A percentile compares a stretch with the other conserved stretches of the same genome.
Evolutionary conservation across 2,797 vertebrate genomes (phyloP).

Genomic region (Rallus crepitans): DNA sequence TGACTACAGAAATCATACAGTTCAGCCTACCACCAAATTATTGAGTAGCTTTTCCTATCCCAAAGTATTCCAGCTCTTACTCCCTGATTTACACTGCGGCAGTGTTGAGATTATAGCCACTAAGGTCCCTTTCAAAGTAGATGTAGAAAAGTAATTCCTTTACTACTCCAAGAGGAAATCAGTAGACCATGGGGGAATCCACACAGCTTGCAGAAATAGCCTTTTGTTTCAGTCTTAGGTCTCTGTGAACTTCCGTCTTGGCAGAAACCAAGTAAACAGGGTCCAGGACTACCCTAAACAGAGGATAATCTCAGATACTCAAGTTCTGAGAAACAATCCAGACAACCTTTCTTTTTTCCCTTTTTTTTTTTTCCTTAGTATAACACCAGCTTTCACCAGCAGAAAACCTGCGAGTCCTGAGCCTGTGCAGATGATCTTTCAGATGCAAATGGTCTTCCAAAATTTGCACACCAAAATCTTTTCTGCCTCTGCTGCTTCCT

Average conservation of each 20-base stretch:
- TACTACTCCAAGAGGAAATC: not conserved
- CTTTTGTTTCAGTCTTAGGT: not conserved
- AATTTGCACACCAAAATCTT: slow-evolving; percentile 48
- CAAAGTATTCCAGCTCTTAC: not conserved
- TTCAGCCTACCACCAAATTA: not conserved
- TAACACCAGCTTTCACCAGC: not conserved
- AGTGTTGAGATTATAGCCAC: not conserved
- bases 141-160: not conserved
- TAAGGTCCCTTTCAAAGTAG: not conserved
- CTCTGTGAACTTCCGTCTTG: not conserved
- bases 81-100: not conserved
- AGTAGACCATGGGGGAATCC: not conserved
- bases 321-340: not conserved
- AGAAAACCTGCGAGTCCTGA: not conserved
- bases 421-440: not conserved
- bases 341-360: not conserved
- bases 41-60: not conserved
- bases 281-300: not conserved
- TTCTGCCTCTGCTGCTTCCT: slow-evolving; percentile 22
- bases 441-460: slow-evolving; percentile 37
- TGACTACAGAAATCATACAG: not conserved
- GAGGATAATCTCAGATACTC: not conserved
- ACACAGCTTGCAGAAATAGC: not conserved
- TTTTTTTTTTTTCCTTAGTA: not conserved
- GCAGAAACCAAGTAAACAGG: not conserved